Evolutionary conservation across 2,797 vertebrate genomes (phyloP).

Genomic region (Aplochiton taeniatus): DNA sequence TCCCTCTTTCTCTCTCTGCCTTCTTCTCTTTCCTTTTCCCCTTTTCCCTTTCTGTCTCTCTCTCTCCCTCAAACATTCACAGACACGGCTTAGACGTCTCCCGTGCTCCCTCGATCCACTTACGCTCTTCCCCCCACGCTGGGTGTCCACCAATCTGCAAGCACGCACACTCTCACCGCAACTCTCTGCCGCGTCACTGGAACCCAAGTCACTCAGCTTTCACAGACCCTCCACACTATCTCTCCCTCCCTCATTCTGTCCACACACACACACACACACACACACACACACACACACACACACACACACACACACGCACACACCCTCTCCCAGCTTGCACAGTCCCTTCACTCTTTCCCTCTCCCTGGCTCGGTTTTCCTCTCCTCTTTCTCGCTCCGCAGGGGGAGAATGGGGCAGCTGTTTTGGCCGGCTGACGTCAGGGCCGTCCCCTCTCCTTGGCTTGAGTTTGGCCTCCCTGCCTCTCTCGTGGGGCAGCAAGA

Average conservation of each 20-base stretch:
- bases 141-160: constrained; percentile 46
- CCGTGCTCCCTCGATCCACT: constrained; percentile 25
- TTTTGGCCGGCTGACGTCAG: constrained; percentile 76
- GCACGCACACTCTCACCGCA: constrained; percentile 42
- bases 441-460: constrained; percentile 71
- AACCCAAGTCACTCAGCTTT: constrained; percentile 38
- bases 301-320: background rate
- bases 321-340: constrained; percentile 39
- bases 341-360: constrained; percentile 56
- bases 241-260: background rate
- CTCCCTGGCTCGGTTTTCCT: constrained; percentile 58
- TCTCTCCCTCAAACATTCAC: constrained; percentile 19
- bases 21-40: constrained; percentile 47
- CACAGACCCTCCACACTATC: constrained; percentile 26
- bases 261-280: background rate
- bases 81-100: background rate
- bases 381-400: constrained; percentile 41
- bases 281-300: background rate
- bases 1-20: constrained; percentile 29
- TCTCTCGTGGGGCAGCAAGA: constrained; percentile 54
- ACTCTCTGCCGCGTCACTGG: constrained; percentile 27
- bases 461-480: constrained; percentile 48
- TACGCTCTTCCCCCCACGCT: constrained; percentile 35
- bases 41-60: constrained; percentile 34
- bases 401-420: constrained; percentile 76